These are phyloP conservation scores for Myoxocephalus aenaeus DNA, from an alignment of 2,797 vertebrate species.

Conservation along the genomic window DNA sequence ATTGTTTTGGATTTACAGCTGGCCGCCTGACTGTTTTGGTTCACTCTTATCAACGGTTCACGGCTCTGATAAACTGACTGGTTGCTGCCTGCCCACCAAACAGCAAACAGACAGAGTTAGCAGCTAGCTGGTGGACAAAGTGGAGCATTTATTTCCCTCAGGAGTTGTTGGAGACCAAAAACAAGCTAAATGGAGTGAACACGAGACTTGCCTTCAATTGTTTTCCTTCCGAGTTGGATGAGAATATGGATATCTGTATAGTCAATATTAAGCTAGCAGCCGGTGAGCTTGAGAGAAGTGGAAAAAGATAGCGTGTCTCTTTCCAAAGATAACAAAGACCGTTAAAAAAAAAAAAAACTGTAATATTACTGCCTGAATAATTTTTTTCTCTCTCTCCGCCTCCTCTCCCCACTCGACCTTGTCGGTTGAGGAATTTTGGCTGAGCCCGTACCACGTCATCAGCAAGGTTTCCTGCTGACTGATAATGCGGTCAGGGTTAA, in stretches of 20 bases:
- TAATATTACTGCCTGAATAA: not conserved
- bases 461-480: constrained; percentile 47
- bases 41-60: too few species aligned
- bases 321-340: too few species aligned
- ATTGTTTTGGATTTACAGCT: too few species aligned
- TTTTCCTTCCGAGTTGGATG: not conserved
- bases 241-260: not conserved
- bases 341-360: not conserved
- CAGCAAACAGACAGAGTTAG: too few species aligned
- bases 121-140: too few species aligned
- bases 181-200: not conserved
- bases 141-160: too few species aligned
- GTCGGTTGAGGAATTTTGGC: constrained; percentile 30
- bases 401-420: constrained; percentile 6
- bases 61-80: too few species aligned
- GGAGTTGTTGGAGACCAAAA: not conserved
- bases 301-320: not conserved
- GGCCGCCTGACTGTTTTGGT: too few species aligned
- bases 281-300: not conserved
- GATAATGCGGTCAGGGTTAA: constrained; percentile 39
- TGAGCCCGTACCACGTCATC: constrained; percentile 8
- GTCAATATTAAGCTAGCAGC: not conserved
- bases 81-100: too few species aligned
- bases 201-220: not conserved
- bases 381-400: too few species aligned